Base-by-base conservation (phyloP, 2,888 invertebrate species). In the Nudaria mundana region DNA sequence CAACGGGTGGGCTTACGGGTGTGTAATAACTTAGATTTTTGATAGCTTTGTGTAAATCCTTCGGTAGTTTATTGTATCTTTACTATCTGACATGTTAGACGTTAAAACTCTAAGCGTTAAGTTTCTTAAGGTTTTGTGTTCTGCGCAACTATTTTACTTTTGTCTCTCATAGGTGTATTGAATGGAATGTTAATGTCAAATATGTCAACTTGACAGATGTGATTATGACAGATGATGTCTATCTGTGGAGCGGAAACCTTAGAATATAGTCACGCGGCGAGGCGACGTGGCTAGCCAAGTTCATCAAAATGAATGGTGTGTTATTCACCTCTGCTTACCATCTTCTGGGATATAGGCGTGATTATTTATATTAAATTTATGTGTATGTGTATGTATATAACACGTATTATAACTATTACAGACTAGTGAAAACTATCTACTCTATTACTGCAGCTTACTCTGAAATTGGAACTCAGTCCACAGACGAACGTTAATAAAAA, bases 1-100 rank as follows among this genome's bases (percentile, higher is more conserved):
- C 38, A 29, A 16, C 30, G 40, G 30, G 31, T 28, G 28, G 29
- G 42, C 24, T 44, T 40, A 31, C 30, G 25, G 25, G 41, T 30
- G 23, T 30, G 24, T 46, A 39, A 39, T 44, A 38, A 42, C 28
- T 43, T 11, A 26, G 33, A 16, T 45, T 47, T 55, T 40, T 23
- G 31, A 13, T 13, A 28, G 3, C 14, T 13, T 14, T 28, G 31
- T 22, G 23, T 15, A 47, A 49, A 28, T 12, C 16, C 16, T 7
- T 18, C 30, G 30, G 28, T 33, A 37, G 34, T 40, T 34, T 22
- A 30, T 30, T 36, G 29, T 26, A 33, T 39, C 28, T 28, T 39
- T 35, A n/a, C n/a, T n/a, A n/a, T n/a, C n/a, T n/a, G n/a, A n/a
- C n/a, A n/a, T n/a, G n/a, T n/a, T n/a, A n/a, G n/a, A n/a, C n/a